phyloP scores from a whole-genome alignment of 2,113 vertebrate genomes.

The Pseudorectes ferrugineus region DNA sequence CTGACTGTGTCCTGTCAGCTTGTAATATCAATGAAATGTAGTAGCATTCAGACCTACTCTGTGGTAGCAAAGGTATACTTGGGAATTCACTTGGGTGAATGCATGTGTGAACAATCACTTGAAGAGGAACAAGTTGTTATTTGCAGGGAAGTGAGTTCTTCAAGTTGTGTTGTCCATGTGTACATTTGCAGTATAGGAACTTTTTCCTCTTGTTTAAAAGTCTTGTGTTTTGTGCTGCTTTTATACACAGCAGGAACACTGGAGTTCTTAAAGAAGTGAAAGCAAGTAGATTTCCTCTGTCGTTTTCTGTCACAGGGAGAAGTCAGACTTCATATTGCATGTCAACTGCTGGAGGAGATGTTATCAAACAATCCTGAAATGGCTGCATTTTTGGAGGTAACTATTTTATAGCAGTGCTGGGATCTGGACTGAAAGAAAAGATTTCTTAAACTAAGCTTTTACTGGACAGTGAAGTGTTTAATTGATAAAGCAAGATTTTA shows the following conservation, averaged over 20 bases:
- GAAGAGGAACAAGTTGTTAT: not conserved
- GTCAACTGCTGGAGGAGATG: not conserved
- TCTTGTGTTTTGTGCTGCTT: not conserved
- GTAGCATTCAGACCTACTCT: not conserved
- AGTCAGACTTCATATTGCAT: not conserved
- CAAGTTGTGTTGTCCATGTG: not conserved
- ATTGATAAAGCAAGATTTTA: not conserved
- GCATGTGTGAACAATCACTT: not conserved
- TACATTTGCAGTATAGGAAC: not conserved
- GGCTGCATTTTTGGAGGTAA: not conserved
- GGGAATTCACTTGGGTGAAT: not conserved
- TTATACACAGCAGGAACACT: not conserved
- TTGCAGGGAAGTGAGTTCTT: not conserved
- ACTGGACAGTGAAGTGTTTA: not conserved
- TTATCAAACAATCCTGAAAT: not conserved
- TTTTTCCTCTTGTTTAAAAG: not conserved
- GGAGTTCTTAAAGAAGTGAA: not conserved
- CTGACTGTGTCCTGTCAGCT: not conserved
- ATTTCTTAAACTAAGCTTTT: not conserved
- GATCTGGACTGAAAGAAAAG: not conserved
- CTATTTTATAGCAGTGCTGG: not conserved
- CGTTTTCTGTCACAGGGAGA: not conserved
- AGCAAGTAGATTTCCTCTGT: not conserved
- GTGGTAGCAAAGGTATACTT: not conserved
- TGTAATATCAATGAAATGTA: not conserved